Evolutionary conservation across 2,113 vertebrate species (phyloP).

Genomic region (Grus americana): DNA sequence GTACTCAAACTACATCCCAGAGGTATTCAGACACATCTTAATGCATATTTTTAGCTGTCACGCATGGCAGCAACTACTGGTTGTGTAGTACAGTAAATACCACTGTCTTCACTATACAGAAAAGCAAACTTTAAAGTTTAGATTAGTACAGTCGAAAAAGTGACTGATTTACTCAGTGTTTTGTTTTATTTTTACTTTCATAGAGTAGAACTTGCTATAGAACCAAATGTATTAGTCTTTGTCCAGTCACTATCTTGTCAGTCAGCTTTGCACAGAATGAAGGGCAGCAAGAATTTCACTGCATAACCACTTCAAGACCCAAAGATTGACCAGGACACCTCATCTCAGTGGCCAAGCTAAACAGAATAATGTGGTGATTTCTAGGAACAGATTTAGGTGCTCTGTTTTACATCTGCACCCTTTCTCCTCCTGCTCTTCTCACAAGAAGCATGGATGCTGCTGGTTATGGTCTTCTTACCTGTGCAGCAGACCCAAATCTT

Average conservation of each 20-base stretch:
- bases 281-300: neutral
- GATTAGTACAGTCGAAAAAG: neutral
- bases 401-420: neutral
- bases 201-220: neutral
- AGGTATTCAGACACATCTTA: conserved; percentile 62
- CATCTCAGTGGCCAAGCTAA: neutral
- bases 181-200: neutral
- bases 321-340: neutral
- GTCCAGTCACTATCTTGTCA: neutral
- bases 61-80: conserved; percentile 23
- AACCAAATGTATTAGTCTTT: neutral
- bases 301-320: neutral
- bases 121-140: neutral
- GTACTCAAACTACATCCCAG: conserved; percentile 43
- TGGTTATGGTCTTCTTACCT: neutral
- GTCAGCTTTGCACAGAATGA: neutral
- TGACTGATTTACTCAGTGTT: neutral
- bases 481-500: neutral
- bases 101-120: neutral
- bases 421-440: neutral
- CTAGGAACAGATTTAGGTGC: neutral
- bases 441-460: neutral
- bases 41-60: conserved; percentile 68
- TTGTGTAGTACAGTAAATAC: conserved; percentile 60
- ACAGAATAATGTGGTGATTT: neutral